Evolutionary conservation across 2,113 vertebrate genomes (phyloP), one percentile per base, ranked within the genome.

Genomic region (Tachycineta bicolor): DNA sequence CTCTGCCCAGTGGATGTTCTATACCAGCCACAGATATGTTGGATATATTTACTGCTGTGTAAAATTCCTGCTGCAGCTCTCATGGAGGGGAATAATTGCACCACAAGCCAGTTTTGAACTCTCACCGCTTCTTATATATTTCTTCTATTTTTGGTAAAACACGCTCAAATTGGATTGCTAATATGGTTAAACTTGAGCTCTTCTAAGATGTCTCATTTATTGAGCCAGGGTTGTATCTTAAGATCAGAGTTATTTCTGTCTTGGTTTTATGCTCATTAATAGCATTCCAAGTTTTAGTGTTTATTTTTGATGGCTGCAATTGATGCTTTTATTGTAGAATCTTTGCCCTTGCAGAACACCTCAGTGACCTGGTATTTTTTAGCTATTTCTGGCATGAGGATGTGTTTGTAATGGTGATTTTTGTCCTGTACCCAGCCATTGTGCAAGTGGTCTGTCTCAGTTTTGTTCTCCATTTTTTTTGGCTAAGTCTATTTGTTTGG

Each of bases 401-500:
- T 4, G 5, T 6, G 1, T 67, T 93, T 92, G 82, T 58, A 73
- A 83, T n/a, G 74, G 65, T 77, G n/a, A 55, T 83, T 94, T 88
- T 93, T 77, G 47, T 56, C 43, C 41, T 58, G 8, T 12, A 43
- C n/a, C 25, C 83, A 83, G 39, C 59, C 47, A 55, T 67, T 90
- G 71, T 93, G 68, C 3, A 10, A 89, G 74, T 1, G 6, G 8
- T 68, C 68, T 68, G 84, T 58, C 63, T 85, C n/a, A 6, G 24
- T 73, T 67, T 70, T 81, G 70, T 73, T 50, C 68, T 78, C 60
- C 34, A 16, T 93, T 74, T 46, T 90, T 90, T 96, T 93, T 93
- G 88, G 64, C 79, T 75, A 29, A 56, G 41, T 28, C 43, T 85
- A 1, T 71, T 89, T 91, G 41, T 73, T 78, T 89, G 90, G 62